Evolutionary conservation across 2,888 invertebrate genomes (phyloP).

Genomic region (Tyria jacobaeae): DNA sequence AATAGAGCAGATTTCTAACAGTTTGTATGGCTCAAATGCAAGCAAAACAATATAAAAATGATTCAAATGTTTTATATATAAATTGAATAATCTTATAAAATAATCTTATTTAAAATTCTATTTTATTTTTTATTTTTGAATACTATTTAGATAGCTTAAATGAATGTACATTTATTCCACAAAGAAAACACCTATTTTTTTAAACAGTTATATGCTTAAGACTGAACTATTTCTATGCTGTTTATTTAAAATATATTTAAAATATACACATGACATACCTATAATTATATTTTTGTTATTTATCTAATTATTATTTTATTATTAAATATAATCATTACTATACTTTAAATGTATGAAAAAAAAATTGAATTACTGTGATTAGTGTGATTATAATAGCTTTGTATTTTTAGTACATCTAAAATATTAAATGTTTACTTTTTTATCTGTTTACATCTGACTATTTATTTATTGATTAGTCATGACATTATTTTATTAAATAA

Average conservation of each 20-base stretch:
- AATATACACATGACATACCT: too few relatives aligned
- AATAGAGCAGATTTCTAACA: background rate
- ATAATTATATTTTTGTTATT: background rate
- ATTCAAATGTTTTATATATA: background rate
- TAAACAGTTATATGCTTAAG: slow-evolving; percentile 4
- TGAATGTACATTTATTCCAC: background rate
- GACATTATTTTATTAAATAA: background rate
- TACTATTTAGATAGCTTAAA: too few relatives aligned
- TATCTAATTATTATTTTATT: background rate
- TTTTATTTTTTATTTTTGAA: background rate
- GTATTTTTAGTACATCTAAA: background rate
- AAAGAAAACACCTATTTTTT: background rate
- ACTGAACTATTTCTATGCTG: slow-evolving; percentile 9
- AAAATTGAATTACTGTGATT: slow-evolving; percentile 3
- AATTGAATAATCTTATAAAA: background rate
- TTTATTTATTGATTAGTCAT: background rate
- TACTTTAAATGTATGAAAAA: slow-evolving; percentile 2
- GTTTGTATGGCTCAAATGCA: background rate
- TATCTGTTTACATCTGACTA: background rate
- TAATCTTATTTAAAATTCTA: background rate
- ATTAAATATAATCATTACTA: background rate
- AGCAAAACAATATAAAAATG: background rate
- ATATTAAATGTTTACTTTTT: background rate
- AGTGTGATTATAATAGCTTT: background rate
- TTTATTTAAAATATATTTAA: background rate